Base-by-base conservation (phyloP, 2,113 vertebrate genomes). In the Clarias gariepinus region DNA sequence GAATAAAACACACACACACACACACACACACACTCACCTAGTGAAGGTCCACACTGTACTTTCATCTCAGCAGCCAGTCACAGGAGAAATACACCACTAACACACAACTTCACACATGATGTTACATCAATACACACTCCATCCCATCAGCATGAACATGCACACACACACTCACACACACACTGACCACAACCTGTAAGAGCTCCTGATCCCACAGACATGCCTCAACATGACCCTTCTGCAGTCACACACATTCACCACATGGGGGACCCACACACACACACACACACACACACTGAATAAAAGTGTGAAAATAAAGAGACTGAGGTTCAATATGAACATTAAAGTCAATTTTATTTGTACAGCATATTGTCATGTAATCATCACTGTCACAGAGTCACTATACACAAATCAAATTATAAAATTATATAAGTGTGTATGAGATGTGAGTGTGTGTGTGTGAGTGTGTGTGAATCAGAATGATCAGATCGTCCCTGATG, bases 231-330 rank as follows among this genome's bases (percentile, higher is more conserved):
- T 79, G 76, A 78, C 47, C 53, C 21, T 18, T 15, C 76, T 79
- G 76, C 76, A 79, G 47, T 79, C 18, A 55, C 53, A 79, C 76
- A 79, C 52, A 12, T 12, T 57, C 47, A 55, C 76, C 76, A 30
- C 76, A 57, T 16, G n/a, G 76, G n/a, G 76, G 11, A 15, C 11
- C 3, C 3, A 3, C 11, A 64, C 16, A 8, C 60, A 21, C 60
- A 21, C 57, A 16, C 57, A 15, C 55, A 57, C 60, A 61, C 60
- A 61, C 21, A 9, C 21, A 63, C 18, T 41, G 41, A 41, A 41
- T 41, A 41, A 41, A 41, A 41, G 41, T 3, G 4, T 41, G 41
- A 41, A 2, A 41, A 6, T 6, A 41, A 0, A 41, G 41, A 41
- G 41, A 41, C 4, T 41, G 41, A 41, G 5, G 41, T 41, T 41